These are phyloP conservation scores for Labrus mixtus DNA, from an alignment of 2,113 vertebrate genomes.

Conservation along the genomic window DNA sequence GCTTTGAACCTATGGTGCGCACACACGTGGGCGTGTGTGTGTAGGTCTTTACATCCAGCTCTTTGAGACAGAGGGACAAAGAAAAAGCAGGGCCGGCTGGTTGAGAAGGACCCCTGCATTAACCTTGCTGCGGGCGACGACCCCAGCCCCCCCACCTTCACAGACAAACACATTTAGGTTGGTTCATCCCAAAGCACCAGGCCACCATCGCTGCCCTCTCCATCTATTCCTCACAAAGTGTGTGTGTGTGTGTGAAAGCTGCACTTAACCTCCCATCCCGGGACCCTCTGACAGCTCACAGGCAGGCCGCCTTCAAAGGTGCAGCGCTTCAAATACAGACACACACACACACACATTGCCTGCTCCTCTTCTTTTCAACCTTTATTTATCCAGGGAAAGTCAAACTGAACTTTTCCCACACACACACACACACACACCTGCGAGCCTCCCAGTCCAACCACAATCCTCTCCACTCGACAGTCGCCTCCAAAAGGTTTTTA, in stretches of 20 bases:
- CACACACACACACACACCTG: constrained; percentile 5
- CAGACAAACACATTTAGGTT: constrained; percentile 9
- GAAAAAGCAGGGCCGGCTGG: constrained; percentile 20
- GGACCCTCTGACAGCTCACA: constrained; percentile 62
- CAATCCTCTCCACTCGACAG: neutral
- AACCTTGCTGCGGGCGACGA: constrained; percentile 77
- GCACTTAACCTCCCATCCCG: constrained; percentile 66
- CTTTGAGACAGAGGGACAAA: constrained; percentile 59
- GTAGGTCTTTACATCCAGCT: constrained; percentile 27
- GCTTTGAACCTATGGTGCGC: constrained; percentile 49
- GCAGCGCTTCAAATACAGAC: constrained; percentile 38
- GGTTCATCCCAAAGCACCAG: constrained; percentile 39
- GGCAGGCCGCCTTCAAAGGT: constrained; percentile 62
- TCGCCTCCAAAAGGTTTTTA: neutral
- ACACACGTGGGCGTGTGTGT: constrained; percentile 27
- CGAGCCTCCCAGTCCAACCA: constrained; percentile 4
- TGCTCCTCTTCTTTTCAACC: constrained; percentile 33
- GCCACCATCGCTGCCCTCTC: constrained; percentile 45
- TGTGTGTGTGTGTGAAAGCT: constrained; percentile 34
- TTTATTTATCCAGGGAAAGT: constrained; percentile 61
- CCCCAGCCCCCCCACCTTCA: constrained; percentile 30
- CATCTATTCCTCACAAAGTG: constrained; percentile 24
- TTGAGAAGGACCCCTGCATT: constrained; percentile 61
- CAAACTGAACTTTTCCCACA: constrained; percentile 52
- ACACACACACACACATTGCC: constrained; percentile 19